phyloP scores from a whole-genome alignment of 2,113 vertebrate species.

The Columba livia region DNA sequence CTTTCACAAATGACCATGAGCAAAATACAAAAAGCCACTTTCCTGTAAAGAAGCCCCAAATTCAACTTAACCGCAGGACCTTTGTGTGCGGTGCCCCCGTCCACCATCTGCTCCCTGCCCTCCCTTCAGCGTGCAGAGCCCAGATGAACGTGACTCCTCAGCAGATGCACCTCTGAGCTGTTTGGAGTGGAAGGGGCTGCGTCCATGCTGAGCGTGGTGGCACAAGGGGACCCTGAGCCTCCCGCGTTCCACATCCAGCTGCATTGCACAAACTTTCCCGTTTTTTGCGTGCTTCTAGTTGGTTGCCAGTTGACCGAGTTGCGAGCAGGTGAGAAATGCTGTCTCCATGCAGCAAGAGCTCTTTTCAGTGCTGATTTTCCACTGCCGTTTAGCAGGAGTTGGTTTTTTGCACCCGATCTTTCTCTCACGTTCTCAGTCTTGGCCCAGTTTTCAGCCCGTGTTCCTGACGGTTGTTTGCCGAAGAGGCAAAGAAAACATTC shows the following conservation, averaged over 20 bases:
- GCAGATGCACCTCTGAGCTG: neutral
- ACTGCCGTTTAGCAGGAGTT: neutral
- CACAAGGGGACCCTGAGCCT: neutral
- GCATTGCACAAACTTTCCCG: rapidly evolving
- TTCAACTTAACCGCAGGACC: neutral
- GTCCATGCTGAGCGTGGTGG: neutral
- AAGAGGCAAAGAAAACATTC: neutral
- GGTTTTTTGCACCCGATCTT: neutral
- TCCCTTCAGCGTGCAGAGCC: neutral
- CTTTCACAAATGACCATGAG: neutral
- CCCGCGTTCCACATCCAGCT: neutral
- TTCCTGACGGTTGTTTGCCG: neutral
- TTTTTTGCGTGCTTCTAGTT: neutral
- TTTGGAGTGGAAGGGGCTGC: neutral
- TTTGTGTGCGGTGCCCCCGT: neutral
- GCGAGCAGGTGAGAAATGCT: neutral
- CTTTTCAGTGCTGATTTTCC: neutral
- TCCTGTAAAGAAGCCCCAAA: neutral
- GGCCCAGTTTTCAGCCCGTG: neutral
- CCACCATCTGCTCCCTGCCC: neutral
- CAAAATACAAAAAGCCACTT: neutral
- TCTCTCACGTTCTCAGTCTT: neutral
- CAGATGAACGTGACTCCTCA: neutral
- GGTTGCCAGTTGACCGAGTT: neutral
- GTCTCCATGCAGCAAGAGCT: neutral